These are phyloP conservation scores for Euleptes europaea DNA, from an alignment of 2,113 vertebrate genomes.

Conservation along the genomic window DNA sequence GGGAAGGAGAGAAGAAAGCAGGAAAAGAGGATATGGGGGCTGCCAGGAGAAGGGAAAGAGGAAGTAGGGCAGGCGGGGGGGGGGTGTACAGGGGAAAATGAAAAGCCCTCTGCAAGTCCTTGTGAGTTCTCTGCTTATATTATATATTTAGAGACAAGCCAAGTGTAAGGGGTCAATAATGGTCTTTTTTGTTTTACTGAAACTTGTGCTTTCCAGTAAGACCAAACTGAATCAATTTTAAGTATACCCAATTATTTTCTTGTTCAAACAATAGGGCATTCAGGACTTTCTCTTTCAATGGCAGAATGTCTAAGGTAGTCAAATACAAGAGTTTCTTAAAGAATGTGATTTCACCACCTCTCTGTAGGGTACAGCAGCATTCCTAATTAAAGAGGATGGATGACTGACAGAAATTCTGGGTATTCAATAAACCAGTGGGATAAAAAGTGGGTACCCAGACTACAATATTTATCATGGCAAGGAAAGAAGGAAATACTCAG, in stretches of 20 bases:
- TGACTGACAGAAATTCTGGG: not conserved
- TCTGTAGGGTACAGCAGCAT: not conserved
- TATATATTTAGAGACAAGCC: too few relatives aligned
- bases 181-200: not conserved
- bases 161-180: not conserved
- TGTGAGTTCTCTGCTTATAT: too few relatives aligned
- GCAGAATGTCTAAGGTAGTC: not conserved
- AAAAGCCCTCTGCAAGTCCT: too few relatives aligned
- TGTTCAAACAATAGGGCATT: not conserved
- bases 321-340: not conserved
- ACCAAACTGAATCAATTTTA: not conserved
- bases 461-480: not conserved
- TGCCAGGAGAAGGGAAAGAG: too few relatives aligned
- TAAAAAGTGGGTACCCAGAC: too few relatives aligned
- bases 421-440: not conserved
- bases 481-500: not conserved
- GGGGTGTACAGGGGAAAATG: too few relatives aligned
- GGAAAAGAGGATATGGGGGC: too few relatives aligned
- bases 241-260: not conserved
- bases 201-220: not conserved
- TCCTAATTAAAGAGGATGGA: not conserved
- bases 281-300: not conserved
- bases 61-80: too few relatives aligned
- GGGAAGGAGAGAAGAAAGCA: too few relatives aligned
- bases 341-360: not conserved